These are phyloP conservation scores for Furcula furcula DNA, from an alignment of 2,888 invertebrate genomes.

Conservation along the genomic window DNA sequence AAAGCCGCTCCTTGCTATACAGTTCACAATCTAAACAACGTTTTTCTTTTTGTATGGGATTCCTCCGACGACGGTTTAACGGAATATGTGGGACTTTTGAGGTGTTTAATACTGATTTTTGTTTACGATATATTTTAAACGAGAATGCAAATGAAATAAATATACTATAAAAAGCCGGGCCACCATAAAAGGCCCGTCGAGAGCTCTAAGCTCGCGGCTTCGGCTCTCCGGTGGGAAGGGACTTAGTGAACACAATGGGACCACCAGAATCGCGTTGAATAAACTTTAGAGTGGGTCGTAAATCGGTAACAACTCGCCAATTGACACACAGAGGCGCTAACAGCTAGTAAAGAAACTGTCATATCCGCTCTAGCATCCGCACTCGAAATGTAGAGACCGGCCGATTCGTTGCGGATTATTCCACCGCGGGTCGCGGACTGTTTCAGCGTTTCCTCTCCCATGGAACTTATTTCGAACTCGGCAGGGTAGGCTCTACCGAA, in stretches of 20 bases:
- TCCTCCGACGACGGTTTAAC: constrained; percentile 25
- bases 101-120: constrained; percentile 38
- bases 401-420: constrained; percentile 30
- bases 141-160: constrained; percentile 64
- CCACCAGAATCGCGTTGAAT: constrained; percentile 75
- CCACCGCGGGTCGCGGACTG: constrained; percentile 6
- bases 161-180: constrained; percentile 57
- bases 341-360: constrained; percentile 58
- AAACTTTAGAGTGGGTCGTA: constrained; percentile 73
- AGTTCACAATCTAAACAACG: constrained; percentile 28
- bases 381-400: constrained; percentile 59
- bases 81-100: constrained; percentile 36
- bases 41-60: constrained; percentile 19
- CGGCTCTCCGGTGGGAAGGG: constrained; percentile 45
- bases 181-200: constrained; percentile 62
- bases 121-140: constrained; percentile 57
- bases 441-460: constrained; percentile 5
- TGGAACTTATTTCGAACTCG: too few relatives aligned
- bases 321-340: constrained; percentile 79
- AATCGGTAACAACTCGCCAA: constrained; percentile 78
- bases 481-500: too few relatives aligned
- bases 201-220: constrained; percentile 50
- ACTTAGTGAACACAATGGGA: constrained; percentile 72
- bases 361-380: constrained; percentile 78
- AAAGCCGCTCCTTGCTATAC: constrained; percentile 24